A percentile compares a stretch with the other conserved stretches of the same genome.
phyloP scores from a whole-genome alignment of 2,888 invertebrate genomes.

The Trilocha varians region DNA sequence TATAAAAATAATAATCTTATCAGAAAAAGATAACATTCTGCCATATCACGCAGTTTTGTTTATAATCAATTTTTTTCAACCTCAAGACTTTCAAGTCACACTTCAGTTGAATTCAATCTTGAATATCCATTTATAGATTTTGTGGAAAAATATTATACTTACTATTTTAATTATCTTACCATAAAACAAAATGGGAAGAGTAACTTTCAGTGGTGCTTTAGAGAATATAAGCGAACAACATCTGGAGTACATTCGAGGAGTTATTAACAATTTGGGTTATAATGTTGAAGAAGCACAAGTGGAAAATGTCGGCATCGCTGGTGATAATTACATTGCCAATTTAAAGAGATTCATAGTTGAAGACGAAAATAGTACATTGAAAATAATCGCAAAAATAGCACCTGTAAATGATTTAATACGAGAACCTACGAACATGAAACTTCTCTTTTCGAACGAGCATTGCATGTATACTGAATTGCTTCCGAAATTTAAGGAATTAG shows the following conservation, averaged over 20 bases:
- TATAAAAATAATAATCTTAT: background rate
- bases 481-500: slow-evolving; percentile 24
- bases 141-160: too few relatives aligned
- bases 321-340: slow-evolving; percentile 24
- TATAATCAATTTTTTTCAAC: too few relatives aligned
- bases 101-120: background rate
- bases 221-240: slow-evolving; percentile 13
- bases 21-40: background rate
- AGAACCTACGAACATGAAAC: slow-evolving; percentile 8
- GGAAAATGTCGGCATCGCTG: slow-evolving; percentile 18
- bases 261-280: slow-evolving; percentile 11
- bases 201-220: slow-evolving; percentile 17
- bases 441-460: slow-evolving; percentile 27
- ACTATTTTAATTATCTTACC: too few relatives aligned
- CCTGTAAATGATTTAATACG: slow-evolving; percentile 15
- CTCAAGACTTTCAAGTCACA: too few relatives aligned
- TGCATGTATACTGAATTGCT: slow-evolving; percentile 26
- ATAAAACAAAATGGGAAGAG: slow-evolving; percentile 15
- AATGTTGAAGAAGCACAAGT: slow-evolving; percentile 10
- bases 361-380: slow-evolving; percentile 19
- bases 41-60: background rate
- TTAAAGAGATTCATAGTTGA: slow-evolving; percentile 20
- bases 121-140: background rate
- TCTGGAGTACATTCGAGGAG: slow-evolving; percentile 10
- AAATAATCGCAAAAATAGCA: slow-evolving; percentile 31